Percentiles rank a stretch among this genome's conserved stretches.
phyloP scores from a whole-genome alignment of 2,797 vertebrate species.

The Malurus splendens region DNA sequence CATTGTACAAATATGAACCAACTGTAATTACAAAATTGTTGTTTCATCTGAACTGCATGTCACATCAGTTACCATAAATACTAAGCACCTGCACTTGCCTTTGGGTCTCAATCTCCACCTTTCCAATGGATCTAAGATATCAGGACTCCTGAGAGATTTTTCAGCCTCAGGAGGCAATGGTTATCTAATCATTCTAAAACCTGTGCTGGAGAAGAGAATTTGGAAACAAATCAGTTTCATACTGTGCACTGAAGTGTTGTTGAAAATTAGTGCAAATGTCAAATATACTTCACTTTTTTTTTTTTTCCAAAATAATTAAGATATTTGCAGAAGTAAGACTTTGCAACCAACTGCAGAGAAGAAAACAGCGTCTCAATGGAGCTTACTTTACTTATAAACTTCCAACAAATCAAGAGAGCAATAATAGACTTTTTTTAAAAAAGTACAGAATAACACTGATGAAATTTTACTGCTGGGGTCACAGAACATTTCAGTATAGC shows the following conservation, averaged over 20 bases:
- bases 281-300: background rate
- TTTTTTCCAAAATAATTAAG: background rate
- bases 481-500: background rate
- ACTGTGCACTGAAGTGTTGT: background rate
- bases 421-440: background rate
- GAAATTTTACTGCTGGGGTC: background rate
- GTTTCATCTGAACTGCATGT: slow-evolving; percentile 12
- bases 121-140: background rate
- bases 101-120: background rate
- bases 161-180: background rate
- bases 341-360: background rate
- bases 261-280: background rate
- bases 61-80: background rate
- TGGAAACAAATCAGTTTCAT: background rate
- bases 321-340: background rate
- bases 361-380: background rate
- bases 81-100: background rate
- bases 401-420: background rate
- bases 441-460: background rate
- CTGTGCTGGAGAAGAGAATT: background rate
- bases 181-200: background rate
- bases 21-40: slow-evolving; percentile 7
- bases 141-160: background rate
- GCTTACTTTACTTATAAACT: background rate
- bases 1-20: background rate